These are phyloP conservation scores for Oxycera nigricornis DNA, from an alignment of 2,888 invertebrate species.

Conservation along the genomic window DNA sequence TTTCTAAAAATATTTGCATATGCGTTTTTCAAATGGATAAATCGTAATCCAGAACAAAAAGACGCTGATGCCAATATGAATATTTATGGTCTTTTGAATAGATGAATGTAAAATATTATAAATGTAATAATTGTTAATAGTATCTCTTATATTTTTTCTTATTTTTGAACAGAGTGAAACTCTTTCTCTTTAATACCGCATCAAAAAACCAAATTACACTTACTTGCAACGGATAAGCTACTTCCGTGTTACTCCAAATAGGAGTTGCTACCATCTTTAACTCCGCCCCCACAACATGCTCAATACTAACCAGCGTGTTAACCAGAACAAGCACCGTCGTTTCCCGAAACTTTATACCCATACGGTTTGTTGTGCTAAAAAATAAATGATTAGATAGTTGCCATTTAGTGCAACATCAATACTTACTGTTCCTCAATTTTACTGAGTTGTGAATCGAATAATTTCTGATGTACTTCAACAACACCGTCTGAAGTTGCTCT, in stretches of 20 bases:
- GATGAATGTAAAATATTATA: too few species aligned
- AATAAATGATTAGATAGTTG: slow-evolving; percentile 47
- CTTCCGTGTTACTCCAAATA: slow-evolving; percentile 71
- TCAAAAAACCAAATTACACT: too few species aligned
- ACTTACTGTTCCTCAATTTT: slow-evolving; percentile 66
- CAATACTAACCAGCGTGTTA: slow-evolving; percentile 73
- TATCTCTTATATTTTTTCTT: too few species aligned
- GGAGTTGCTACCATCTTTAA: slow-evolving; percentile 74
- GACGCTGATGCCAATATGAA: too few species aligned
- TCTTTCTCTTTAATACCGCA: too few species aligned
- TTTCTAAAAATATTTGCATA: too few species aligned
- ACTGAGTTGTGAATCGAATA: slow-evolving; percentile 63
- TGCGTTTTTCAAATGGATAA: too few species aligned
- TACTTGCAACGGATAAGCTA: slow-evolving; percentile 68
- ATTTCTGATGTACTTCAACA: slow-evolving; percentile 60
- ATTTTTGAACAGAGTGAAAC: too few species aligned
- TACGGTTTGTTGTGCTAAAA: slow-evolving; percentile 71
- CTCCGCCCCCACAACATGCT: slow-evolving; percentile 67
- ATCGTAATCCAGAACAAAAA: too few species aligned
- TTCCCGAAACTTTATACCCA: slow-evolving; percentile 80
- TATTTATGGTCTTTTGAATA: too few species aligned
- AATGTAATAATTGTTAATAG: too few species aligned
- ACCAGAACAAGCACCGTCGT: slow-evolving; percentile 75
- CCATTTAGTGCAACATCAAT: neutral
- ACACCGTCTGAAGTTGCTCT: slow-evolving; percentile 59